A percentile compares a stretch with the other conserved stretches of the same genome.
These are phyloP conservation scores for Ambastaia sidthimunki DNA, from an alignment of 2,797 vertebrate genomes.

Conservation along the genomic window DNA sequence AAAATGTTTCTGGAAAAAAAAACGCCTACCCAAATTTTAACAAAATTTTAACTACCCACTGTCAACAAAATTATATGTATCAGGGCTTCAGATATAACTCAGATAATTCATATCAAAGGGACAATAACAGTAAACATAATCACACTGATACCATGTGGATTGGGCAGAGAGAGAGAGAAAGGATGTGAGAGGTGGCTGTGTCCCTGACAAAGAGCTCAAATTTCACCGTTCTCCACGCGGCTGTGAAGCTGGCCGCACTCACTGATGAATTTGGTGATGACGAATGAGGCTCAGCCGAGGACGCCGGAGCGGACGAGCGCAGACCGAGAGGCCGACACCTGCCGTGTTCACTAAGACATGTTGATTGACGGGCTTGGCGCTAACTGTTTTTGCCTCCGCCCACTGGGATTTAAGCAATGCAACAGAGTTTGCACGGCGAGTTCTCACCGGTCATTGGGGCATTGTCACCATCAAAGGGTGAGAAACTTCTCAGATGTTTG, in stretches of 20 bases:
- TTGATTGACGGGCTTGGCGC: slow-evolving; percentile 77
- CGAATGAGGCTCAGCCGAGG: slow-evolving; percentile 80
- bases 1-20: too few relatives aligned
- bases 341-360: slow-evolving; percentile 73
- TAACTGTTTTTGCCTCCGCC: slow-evolving; percentile 66
- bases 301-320: slow-evolving; percentile 70
- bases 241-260: slow-evolving; percentile 65
- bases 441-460: slow-evolving; percentile 72
- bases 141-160: slow-evolving; percentile 29
- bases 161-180: slow-evolving; percentile 58
- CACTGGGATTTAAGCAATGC: slow-evolving; percentile 77
- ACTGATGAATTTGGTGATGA: slow-evolving; percentile 85
- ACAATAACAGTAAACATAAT: slow-evolving; percentile 25
- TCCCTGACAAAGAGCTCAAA: slow-evolving; percentile 71
- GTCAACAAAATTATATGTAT: not conserved
- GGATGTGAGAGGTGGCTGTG: slow-evolving; percentile 63
- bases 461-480: slow-evolving; percentile 60
- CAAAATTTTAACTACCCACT: too few relatives aligned
- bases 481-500: slow-evolving; percentile 47
- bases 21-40: not conserved
- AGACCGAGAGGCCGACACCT: slow-evolving; percentile 76
- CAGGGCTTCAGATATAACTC: slow-evolving; percentile 9
- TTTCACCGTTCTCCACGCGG: slow-evolving; percentile 68
- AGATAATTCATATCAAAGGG: slow-evolving; percentile 27
- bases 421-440: slow-evolving; percentile 67